Evolutionary conservation across 2,797 vertebrate species (phyloP), one percentile per base, ranked within the genome.

Genomic region (Xiphorhynchus erythropygius): DNA sequence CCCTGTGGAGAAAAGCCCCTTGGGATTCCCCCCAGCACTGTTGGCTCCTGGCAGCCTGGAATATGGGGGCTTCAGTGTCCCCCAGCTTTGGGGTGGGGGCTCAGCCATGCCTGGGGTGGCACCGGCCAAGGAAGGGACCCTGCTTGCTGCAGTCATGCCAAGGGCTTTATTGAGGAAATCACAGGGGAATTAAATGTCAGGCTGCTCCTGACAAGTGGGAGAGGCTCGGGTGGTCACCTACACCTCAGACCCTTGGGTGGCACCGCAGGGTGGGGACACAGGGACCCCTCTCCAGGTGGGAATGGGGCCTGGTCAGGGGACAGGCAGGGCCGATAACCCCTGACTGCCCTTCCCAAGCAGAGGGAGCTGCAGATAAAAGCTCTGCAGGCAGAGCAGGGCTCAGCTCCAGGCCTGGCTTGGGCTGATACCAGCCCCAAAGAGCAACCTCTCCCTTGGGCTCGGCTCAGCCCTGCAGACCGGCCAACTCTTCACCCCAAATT

Each of bases 361-460:
- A 49, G 70, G 95, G 74, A 89, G 42, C 74, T 0, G 6, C 84
- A 92, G 96, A 96, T 96, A 96, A 95, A 85, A 63, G 85, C 44
- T 4, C 39, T 3, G 11, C 4, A 10, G 35, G 69, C 84, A 89
- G 75, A 80, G 65, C 25, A 4, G 76, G 89, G 91, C 86, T 88
- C 81, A 28, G 91, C 59, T 92, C 94, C 91, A 46, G n/a, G 89
- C 74, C 92, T 96, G 95, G 32, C 30, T 41, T 13, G 32, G 56
- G 55, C 88, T 91, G 95, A 96, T 96, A 96, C 56, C 39, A 3
- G 19, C 65, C 86, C 83, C 23, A 7, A 86, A 70, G 52, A 49
- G 62, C 2, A 2, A 84, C 92, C 78, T 93, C 93, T 86, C 94
- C 96, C 73, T 8, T 21, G 55, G 82, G 91, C 82, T 83, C 0